Percentiles rank a stretch among this genome's conserved stretches.
These are phyloP conservation scores for Limnephilus lunatus DNA, from an alignment of 2,888 invertebrate species.

Conservation along the genomic window DNA sequence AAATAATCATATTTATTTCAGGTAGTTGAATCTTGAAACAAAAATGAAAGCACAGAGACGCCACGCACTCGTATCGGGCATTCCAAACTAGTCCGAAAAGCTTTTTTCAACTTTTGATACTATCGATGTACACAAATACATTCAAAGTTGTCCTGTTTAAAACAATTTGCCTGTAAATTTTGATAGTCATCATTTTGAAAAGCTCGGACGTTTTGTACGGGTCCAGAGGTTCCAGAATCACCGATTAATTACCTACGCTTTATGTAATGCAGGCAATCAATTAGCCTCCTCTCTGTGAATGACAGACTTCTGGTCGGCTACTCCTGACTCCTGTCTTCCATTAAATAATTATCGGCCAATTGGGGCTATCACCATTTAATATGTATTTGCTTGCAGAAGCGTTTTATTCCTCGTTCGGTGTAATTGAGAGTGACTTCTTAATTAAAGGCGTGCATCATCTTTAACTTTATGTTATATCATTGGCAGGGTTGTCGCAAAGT, in stretches of 20 bases:
- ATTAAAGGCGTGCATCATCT: constrained; percentile 31
- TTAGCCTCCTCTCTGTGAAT: background rate
- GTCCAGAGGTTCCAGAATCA: background rate
- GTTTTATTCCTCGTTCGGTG: constrained; percentile 1
- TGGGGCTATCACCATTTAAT: constrained; percentile 28
- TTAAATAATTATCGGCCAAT: constrained; percentile 39
- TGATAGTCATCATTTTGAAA: background rate
- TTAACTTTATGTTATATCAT: background rate
- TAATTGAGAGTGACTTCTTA: constrained; percentile 39
- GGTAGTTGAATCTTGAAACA: no score
- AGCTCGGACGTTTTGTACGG: background rate
- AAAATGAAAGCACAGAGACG: no score
- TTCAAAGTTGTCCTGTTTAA: no score
- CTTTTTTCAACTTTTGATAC: no score
- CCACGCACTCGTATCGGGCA: no score
- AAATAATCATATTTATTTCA: no score
- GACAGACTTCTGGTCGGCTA: constrained; percentile 12
- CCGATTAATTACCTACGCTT: constrained; percentile 4
- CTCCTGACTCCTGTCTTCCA: constrained; percentile 27
- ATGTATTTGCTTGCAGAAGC: constrained; percentile 11
- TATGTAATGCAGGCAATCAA: constrained; percentile 23
- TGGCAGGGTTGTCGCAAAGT: background rate
- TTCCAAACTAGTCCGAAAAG: no score
- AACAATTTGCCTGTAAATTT: background rate
- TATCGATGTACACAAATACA: no score